Evolutionary conservation across 2,888 invertebrate species (phyloP), one percentile per base, ranked within the genome.

Genomic region (Brassicogethes aeneus): DNA sequence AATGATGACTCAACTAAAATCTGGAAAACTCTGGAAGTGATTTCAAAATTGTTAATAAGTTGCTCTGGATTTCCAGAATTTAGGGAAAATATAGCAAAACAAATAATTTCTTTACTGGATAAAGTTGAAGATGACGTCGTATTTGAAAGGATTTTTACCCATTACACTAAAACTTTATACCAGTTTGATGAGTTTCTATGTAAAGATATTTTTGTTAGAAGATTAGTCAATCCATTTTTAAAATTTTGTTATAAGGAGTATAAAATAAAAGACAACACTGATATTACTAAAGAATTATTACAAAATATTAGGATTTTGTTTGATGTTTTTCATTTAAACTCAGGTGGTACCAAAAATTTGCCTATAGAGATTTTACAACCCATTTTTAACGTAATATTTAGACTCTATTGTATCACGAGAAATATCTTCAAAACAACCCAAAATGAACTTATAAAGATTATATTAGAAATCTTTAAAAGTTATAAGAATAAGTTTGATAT

Each of bases 21-120:
- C 52, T 85, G 85, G 84, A 72, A 74, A 54, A 78, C 77, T 60
- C 71, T 82, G 52, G 79, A 83, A 42, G 71, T 79, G 52, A 73
- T 85, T 43, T 76, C 79, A 36, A 77, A 75, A 65, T 70, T 88
- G 41, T 71, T 84, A 42, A 65, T 77, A 41, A 70, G 71, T 17
- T 73, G 70, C 50, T 73, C 76, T 51, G 74, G 75, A 34, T 66
- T 70, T 17, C 61, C 63, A 30, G 68, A 72, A 39, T 82, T 80
- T 60, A 65, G 76, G n/a, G 52, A 53, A 33, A 74, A 73, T 49
- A 73, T 77, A 40, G 71, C 70, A 51, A 54, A 61, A 33, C 77
- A 81, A 64, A 53, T 81, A 13, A 53, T 69, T 10, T 61, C 70
- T 41, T 69, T 80, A 37, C 23, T 58, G 32, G 43, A 54, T 37